Conservation (phyloP, 2,113 vertebrate genomes). For the Piprites chloris region DNA sequence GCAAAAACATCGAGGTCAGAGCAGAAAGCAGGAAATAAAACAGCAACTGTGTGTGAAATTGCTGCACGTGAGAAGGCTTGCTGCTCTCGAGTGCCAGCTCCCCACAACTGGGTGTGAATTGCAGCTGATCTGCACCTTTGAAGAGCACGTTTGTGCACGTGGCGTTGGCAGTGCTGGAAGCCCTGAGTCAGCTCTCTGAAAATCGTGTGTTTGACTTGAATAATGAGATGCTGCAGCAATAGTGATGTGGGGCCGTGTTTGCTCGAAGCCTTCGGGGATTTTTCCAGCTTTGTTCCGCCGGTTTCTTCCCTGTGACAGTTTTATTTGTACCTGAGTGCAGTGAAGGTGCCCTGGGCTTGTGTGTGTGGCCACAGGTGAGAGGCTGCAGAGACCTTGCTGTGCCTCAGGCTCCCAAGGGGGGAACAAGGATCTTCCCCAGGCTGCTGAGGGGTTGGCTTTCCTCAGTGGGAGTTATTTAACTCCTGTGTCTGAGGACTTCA, state of each 20-base stretch:
- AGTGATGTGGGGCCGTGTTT: neutral
- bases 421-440: neutral
- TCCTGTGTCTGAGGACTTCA: too few species aligned
- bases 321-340: neutral
- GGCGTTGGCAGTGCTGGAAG: neutral
- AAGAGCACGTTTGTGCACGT: neutral
- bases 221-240: neutral
- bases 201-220: neutral
- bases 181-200: neutral
- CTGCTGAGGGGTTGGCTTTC: neutral
- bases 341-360: neutral
- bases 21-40: neutral
- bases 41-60: neutral
- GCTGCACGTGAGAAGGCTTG: neutral
- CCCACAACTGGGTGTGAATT: neutral
- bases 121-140: neutral
- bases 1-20: neutral
- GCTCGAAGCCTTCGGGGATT: neutral
- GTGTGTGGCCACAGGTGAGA: neutral
- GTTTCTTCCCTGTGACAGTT: neutral
- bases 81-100: neutral
- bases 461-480: neutral
- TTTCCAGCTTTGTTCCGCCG: neutral
- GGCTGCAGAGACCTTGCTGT: neutral
- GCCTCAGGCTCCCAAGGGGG: fast-evolving